A percentile compares a stretch with the other conserved stretches of the same genome.
These are phyloP conservation scores for Sarcophaga caerulescens DNA, from an alignment of 2,888 invertebrate species.

Conservation along the genomic window DNA sequence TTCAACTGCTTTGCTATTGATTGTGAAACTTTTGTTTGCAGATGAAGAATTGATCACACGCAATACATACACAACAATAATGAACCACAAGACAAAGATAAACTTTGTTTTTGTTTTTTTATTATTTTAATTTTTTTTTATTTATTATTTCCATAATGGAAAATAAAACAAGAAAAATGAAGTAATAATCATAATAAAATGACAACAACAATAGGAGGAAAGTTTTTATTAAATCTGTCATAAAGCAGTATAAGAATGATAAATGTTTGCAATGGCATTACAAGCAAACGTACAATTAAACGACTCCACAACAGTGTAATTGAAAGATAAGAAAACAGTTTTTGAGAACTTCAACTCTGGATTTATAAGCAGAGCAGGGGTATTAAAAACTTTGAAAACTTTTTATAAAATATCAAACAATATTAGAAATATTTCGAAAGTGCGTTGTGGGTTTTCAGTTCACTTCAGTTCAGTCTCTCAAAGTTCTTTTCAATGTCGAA, in stretches of 20 bases:
- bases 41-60: neutral
- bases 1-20: no score
- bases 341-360: no score
- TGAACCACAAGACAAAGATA: neutral
- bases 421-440: no score
- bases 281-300: no score
- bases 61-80: neutral
- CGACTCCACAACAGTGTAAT: neutral
- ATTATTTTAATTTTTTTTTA: neutral
- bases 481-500: no score
- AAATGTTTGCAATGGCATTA: neutral
- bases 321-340: neutral
- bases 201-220: neutral
- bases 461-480: no score
- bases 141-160: neutral
- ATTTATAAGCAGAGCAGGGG: no score
- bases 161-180: neutral
- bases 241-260: neutral
- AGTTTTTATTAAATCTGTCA: constrained; percentile 6
- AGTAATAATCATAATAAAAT: no score
- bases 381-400: no score
- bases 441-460: no score
- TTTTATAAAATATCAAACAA: no score
- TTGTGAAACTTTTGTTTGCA: neutral
- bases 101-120: constrained; percentile 1